These are phyloP conservation scores for Diabrotica balteata DNA, from an alignment of 2,888 invertebrate species.

Conservation along the genomic window DNA sequence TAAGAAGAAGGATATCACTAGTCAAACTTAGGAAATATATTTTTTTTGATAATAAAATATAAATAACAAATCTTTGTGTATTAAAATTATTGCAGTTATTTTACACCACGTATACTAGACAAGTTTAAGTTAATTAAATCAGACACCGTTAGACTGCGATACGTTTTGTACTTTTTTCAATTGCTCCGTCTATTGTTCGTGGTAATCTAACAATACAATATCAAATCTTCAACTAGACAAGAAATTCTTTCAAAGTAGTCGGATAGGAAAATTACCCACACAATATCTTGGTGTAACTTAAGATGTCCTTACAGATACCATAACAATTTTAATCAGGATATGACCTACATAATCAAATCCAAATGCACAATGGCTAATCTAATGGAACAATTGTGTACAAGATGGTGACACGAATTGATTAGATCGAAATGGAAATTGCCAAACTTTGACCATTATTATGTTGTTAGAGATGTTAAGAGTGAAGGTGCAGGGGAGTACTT, in stretches of 20 bases:
- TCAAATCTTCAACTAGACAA: neutral
- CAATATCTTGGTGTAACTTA: conserved; percentile 13
- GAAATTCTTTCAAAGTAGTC: neutral
- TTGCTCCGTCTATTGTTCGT: neutral
- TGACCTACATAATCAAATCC: conserved; percentile 22
- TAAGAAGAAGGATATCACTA: too few species aligned
- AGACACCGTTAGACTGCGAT: neutral
- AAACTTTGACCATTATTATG: neutral
- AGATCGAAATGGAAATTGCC: neutral
- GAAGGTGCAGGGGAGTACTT: too few species aligned
- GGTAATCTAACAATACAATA: neutral
- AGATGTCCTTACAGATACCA: conserved; percentile 24
- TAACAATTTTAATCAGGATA: conserved; percentile 23
- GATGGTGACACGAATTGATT: too few species aligned
- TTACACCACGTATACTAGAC: too few species aligned
- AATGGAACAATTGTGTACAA: neutral
- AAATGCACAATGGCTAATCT: conserved; percentile 6
- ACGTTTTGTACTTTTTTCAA: neutral
- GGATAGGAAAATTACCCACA: conserved; percentile 12
- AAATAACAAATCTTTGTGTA: too few species aligned
- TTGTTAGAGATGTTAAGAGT: too few species aligned
- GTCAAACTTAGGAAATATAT: too few species aligned
- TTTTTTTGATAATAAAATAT: too few species aligned
- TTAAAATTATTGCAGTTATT: too few species aligned
- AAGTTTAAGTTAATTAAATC: neutral